Evolutionary conservation across 2,888 invertebrate species (phyloP).

Genomic region (Diloba caeruleocephala): DNA sequence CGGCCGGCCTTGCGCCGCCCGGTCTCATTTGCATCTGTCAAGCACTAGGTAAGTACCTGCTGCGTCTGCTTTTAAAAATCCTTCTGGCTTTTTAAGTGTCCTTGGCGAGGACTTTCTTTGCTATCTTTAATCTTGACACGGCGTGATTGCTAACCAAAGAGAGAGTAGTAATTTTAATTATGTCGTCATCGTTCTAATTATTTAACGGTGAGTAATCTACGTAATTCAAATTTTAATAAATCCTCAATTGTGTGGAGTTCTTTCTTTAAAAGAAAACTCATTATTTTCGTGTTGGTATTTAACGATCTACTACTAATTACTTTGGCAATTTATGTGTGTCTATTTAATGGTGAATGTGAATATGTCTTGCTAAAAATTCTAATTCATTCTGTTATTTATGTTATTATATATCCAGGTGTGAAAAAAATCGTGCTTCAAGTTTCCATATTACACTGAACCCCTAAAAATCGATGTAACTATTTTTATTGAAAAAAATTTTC

Average conservation of each 20-base stretch:
- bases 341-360: background rate
- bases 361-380: background rate
- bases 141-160: slow-evolving; percentile 58
- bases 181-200: slow-evolving; percentile 51
- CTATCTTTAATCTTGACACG: slow-evolving; percentile 63
- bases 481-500: slow-evolving; percentile 26
- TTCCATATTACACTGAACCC: slow-evolving; percentile 3
- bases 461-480: slow-evolving; percentile 7
- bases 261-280: slow-evolving; percentile 12
- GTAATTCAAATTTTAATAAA: slow-evolving; percentile 37
- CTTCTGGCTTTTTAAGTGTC: slow-evolving; percentile 62
- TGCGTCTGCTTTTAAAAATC: slow-evolving; percentile 75
- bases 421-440: background rate
- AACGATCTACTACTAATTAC: slow-evolving; percentile 28
- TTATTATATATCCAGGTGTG: background rate
- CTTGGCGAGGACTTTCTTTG: slow-evolving; percentile 61
- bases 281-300: slow-evolving; percentile 19
- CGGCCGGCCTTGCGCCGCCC: slow-evolving; percentile 67
- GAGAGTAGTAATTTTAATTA: slow-evolving; percentile 51
- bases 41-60: slow-evolving; percentile 79
- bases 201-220: slow-evolving; percentile 29
- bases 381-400: background rate
- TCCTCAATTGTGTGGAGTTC: slow-evolving; percentile 28
- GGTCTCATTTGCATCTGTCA: slow-evolving; percentile 82
- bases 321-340: slow-evolving; percentile 4